A percentile compares a stretch with the other conserved stretches of the same genome.
phyloP scores from a whole-genome alignment of 2,888 invertebrate genomes.

The Eristalis tenax region DNA sequence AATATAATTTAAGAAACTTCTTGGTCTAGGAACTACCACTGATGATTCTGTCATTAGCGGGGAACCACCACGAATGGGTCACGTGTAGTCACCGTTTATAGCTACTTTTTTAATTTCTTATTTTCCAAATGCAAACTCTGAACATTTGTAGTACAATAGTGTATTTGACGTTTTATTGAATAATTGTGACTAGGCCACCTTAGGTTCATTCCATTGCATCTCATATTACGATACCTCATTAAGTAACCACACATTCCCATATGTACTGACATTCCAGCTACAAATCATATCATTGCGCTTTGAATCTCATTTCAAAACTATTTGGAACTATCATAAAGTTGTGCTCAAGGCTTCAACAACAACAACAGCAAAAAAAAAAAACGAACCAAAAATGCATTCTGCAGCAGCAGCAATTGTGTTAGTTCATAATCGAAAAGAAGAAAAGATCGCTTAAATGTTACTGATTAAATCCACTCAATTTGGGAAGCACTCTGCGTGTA shows the following conservation, averaged over 20 bases:
- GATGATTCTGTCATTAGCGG: no score
- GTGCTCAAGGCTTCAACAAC: constrained; percentile 17
- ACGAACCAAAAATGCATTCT: constrained; percentile 6
- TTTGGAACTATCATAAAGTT: constrained; percentile 11
- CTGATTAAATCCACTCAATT: constrained; percentile 29
- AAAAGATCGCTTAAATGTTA: constrained; percentile 4
- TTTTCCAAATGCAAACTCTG: not conserved
- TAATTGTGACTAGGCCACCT: not conserved
- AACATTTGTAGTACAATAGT: no score
- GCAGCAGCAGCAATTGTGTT: not conserved
- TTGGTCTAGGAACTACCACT: no score
- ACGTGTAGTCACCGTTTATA: no score
- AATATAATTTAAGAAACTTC: no score
- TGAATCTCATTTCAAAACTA: constrained; percentile 6
- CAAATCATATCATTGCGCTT: constrained; percentile 19
- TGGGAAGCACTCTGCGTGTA: not conserved
- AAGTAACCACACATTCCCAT: not conserved
- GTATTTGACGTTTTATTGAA: not conserved
- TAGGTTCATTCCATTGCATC: constrained; percentile 8
- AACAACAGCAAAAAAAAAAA: constrained; percentile 7
- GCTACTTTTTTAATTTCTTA: not conserved
- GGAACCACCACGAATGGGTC: no score
- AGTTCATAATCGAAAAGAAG: not conserved
- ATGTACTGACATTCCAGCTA: not conserved
- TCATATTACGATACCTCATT: constrained; percentile 12